A percentile compares a stretch with the other conserved stretches of the same genome.
These are phyloP conservation scores for Catharus bicknelli DNA, from an alignment of 2,113 vertebrate species.

Conservation along the genomic window DNA sequence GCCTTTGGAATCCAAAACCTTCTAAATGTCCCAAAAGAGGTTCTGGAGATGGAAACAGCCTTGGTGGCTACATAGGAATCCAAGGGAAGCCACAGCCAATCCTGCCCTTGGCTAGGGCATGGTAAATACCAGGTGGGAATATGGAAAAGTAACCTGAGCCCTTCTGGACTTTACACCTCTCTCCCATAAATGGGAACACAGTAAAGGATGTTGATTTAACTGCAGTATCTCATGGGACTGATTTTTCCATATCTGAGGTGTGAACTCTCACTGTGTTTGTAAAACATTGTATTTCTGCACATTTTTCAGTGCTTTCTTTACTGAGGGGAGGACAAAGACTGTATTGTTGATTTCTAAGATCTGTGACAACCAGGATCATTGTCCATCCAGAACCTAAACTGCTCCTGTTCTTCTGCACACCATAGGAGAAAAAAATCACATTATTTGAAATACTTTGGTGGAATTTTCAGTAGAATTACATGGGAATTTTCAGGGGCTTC, in stretches of 20 bases:
- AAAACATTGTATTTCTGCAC: not conserved
- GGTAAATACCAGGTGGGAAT: not conserved
- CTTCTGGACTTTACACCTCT: constrained; percentile 72
- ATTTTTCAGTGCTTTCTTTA: not conserved
- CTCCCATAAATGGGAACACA: constrained; percentile 21
- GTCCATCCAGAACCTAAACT: not conserved
- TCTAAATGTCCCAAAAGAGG: not conserved
- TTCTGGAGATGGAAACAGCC: not conserved
- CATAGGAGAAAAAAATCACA: not conserved
- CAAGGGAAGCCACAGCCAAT: not conserved
- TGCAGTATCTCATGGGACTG: not conserved
- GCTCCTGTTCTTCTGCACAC: not conserved
- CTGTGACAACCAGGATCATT: not conserved
- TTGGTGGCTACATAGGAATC: not conserved
- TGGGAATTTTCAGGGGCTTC: not conserved
- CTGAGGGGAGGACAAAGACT: not conserved
- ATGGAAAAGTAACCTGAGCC: constrained; percentile 53
- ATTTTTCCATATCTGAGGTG: not conserved
- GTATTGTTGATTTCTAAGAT: not conserved
- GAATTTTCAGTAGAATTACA: not conserved
- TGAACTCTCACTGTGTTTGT: not conserved
- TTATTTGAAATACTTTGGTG: not conserved
- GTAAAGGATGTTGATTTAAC: constrained; percentile 27
- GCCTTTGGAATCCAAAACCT: not conserved
- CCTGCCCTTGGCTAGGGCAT: not conserved